Evolutionary conservation across 1,140 invertebrate genomes (phyloP).

Genomic region (Solenopsis invicta): DNA sequence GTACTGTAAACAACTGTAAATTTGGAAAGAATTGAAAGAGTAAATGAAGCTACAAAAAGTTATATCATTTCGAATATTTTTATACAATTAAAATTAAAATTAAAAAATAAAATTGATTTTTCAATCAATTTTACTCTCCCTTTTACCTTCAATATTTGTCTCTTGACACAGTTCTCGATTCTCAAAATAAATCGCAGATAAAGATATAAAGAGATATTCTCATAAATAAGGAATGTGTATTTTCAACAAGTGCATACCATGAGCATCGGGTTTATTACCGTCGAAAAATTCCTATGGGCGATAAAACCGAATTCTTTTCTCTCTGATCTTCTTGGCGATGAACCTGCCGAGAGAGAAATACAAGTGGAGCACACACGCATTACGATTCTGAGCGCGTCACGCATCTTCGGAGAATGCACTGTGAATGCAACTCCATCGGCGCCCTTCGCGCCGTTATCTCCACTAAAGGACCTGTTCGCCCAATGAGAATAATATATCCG

Average conservation of each 20-base stretch:
- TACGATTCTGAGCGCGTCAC: slow-evolving; percentile 73
- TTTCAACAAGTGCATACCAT: neutral
- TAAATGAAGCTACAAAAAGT: neutral
- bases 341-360: slow-evolving; percentile 68
- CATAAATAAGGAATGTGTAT: neutral
- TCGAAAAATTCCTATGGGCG: slow-evolving; percentile 61
- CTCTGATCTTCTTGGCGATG: slow-evolving; percentile 59
- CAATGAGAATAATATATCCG: slow-evolving; percentile 43
- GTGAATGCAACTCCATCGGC: slow-evolving; percentile 45
- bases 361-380: slow-evolving; percentile 72
- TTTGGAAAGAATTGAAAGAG: neutral
- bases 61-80: neutral
- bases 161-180: neutral
- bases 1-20: neutral
- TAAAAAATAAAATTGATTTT: neutral
- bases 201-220: neutral
- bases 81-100: neutral
- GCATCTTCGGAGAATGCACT: slow-evolving; percentile 67
- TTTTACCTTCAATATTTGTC: neutral
- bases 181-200: slow-evolving; percentile 9
- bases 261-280: neutral
- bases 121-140: neutral
- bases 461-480: slow-evolving; percentile 54
- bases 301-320: slow-evolving; percentile 60
- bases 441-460: slow-evolving; percentile 42